These are phyloP conservation scores for Myotis daubentonii DNA, from an alignment of 2,797 vertebrate genomes.

Conservation along the genomic window DNA sequence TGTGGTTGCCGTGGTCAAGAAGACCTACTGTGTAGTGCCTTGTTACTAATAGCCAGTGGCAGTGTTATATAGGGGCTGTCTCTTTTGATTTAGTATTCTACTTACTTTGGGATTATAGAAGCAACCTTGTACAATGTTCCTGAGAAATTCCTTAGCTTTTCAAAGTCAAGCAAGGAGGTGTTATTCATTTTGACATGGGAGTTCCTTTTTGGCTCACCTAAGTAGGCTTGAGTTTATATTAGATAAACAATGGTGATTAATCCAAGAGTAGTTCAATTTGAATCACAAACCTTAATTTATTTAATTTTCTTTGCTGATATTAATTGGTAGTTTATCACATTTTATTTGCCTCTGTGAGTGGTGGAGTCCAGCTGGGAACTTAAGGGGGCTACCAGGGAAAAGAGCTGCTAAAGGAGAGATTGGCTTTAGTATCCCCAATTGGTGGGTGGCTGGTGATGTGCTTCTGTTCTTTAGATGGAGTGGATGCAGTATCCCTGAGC, in stretches of 20 bases:
- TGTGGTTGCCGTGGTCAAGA: constrained; percentile 29
- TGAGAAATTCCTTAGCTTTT: constrained; percentile 53
- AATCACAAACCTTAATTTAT: constrained; percentile 29
- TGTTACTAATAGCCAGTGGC: constrained; percentile 40
- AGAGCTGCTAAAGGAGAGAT: background rate
- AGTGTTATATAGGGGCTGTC: constrained; percentile 37
- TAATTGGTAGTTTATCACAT: constrained; percentile 30
- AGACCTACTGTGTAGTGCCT: constrained; percentile 57
- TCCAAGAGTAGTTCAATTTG: constrained; percentile 52
- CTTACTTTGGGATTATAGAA: constrained; percentile 51
- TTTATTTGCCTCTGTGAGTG: constrained; percentile 43
- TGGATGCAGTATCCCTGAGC: background rate
- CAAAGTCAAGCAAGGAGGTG: constrained; percentile 31
- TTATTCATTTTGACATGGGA: constrained; percentile 44
- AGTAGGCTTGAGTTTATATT: constrained; percentile 54
- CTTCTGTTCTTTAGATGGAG: background rate
- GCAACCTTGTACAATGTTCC: background rate
- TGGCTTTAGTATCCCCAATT: background rate
- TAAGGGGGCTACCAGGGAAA: background rate
- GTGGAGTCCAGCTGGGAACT: constrained; percentile 1
- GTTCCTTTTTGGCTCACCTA: background rate
- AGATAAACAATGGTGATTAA: constrained; percentile 26
- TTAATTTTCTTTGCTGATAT: constrained; percentile 54
- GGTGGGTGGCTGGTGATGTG: background rate
- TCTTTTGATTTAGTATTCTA: constrained; percentile 65